Percentiles rank a stretch among this genome's conserved stretches.
These are phyloP conservation scores for Actinia tenebrosa DNA, from an alignment of 64 coral and sea anemone genomes.

Conservation along the genomic window DNA sequence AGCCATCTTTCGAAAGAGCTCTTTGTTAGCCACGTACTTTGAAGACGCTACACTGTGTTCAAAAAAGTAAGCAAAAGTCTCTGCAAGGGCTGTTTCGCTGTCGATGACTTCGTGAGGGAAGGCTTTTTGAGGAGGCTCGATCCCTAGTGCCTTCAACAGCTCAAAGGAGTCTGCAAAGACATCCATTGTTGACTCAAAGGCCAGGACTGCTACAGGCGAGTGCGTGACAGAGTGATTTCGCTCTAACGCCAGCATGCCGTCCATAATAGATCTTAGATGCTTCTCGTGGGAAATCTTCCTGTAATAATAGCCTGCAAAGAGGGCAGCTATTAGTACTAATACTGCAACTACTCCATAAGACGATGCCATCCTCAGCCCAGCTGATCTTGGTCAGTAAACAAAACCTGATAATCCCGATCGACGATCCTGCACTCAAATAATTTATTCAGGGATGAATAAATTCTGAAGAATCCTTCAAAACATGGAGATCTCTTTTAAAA, in stretches of 20 bases:
- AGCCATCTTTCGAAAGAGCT: constrained; percentile 54
- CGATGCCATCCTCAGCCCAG: background rate
- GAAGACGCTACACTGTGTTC: constrained; percentile 80
- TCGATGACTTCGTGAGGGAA: constrained; percentile 64
- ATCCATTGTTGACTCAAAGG: constrained; percentile 77
- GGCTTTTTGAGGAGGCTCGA: constrained; percentile 54
- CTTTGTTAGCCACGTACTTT: constrained; percentile 59
- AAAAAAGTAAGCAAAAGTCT: constrained; percentile 92
- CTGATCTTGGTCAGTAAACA: background rate
- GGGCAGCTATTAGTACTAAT: background rate
- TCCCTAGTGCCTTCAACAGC: constrained; percentile 45
- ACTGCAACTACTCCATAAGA: background rate
- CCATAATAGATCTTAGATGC: constrained; percentile 32
- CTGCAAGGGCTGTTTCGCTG: constrained; percentile 60
- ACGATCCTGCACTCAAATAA: background rate
- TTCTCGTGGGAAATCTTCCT: constrained; percentile 21
- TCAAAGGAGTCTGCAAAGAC: constrained; percentile 48
- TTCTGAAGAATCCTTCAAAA: background rate
- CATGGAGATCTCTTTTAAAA: background rate
- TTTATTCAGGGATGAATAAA: background rate
- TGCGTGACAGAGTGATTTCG: constrained; percentile 16
- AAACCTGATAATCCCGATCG: background rate
- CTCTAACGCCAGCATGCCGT: constrained; percentile 52
- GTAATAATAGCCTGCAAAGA: background rate
- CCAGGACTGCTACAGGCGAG: constrained; percentile 22